Conservation (phyloP, 2,888 invertebrate genomes). For the Dolichopus griseipennis region DNA sequence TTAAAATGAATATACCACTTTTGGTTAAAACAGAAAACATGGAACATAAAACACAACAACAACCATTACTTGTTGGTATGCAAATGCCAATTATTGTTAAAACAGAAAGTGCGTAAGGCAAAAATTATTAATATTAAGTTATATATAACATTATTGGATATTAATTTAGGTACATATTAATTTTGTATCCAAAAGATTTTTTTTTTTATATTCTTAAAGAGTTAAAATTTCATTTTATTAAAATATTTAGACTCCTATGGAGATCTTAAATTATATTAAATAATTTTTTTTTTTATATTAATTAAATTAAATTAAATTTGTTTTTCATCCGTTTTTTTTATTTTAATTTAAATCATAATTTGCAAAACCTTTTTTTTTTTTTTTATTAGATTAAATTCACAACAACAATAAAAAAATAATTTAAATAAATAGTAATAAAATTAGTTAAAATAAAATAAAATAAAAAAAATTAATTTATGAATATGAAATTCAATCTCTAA, state of each 20-base stretch:
- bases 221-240: neutral
- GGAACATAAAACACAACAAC: constrained; percentile 26
- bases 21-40: constrained; percentile 34
- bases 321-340: neutral
- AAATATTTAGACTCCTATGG: constrained; percentile 18
- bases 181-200: neutral
- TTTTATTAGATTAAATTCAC: too few species aligned
- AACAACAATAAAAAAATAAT: too few species aligned
- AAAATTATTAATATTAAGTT: neutral
- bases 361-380: neutral
- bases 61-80: constrained; percentile 28
- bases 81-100: constrained; percentile 41
- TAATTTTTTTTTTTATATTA: neutral
- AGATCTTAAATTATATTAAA: constrained; percentile 11
- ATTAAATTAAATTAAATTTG: neutral
- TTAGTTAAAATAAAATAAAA: constrained; percentile 10
- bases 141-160: neutral
- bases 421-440: too few species aligned
- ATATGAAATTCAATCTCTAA: constrained; percentile 35
- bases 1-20: constrained; percentile 39
- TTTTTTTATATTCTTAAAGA: neutral
- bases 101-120: constrained; percentile 41
- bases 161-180: neutral
- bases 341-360: neutral
- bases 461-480: constrained; percentile 21